Evolutionary conservation across 1,140 invertebrate genomes (phyloP), one percentile per base, ranked within the genome.

Genomic region (Centruroides vittatus): DNA sequence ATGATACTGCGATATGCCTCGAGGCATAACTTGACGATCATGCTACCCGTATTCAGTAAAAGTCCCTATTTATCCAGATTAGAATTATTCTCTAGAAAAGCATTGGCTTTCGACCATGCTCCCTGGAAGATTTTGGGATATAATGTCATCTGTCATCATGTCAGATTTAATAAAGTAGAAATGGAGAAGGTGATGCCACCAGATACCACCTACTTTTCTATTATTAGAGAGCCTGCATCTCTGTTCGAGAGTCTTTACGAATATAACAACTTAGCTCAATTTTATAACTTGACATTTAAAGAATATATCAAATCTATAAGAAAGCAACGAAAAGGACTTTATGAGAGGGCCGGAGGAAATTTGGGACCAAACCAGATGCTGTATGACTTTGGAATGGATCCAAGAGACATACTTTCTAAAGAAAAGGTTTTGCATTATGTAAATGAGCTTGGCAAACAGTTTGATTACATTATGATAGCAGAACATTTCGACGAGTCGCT

Each of bases 401-500:
- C 61, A 48, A 57, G 63, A 50, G 35, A 64, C 47, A 70, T 72
- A 58, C 56, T 67, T 23, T 65, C 66, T 35, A 46, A 50, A 4
- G 49, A 56, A 13, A 58, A 55, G 11, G 55, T 71, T 9, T 46
- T 47, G 8, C 61, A 69, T 47, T 65, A 67, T 9, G 72, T 74
- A 46, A 52, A 60, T 35, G 63, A 70, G 48, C 63, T 78, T 1
- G 74, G 78, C 11, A 61, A 59, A n/a, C 65, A 74, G 35, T 80
- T 81, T 66, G 70, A 76, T 60, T 67, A 80, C 5, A 73, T 81
- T 23, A 73, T 81, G 73, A 74, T 81, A 34, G 69, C 75, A 3
- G 79, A 81, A 64, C 71, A 74, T 63, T 76, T 80, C 67, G 77
- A 80, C 58, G 77, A 78, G 64, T 80, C 78, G 3, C 64, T 80